Base-by-base conservation (phyloP, 2,797 vertebrate genomes). In the Enteromius argenteus region DNA sequence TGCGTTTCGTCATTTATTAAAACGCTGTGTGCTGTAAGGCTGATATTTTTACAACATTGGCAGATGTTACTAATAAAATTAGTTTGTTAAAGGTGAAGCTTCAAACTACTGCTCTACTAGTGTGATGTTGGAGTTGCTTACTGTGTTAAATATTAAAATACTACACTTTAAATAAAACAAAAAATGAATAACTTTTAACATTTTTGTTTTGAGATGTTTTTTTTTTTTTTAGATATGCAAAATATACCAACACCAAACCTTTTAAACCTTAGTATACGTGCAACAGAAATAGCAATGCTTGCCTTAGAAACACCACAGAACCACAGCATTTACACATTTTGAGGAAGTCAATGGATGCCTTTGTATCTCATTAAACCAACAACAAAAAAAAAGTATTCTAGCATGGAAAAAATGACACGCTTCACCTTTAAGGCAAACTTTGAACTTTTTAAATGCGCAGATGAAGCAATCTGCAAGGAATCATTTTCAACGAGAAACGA, bases 1-100 rank as follows among this genome's bases (percentile, higher is more conserved):
- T 87, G 85, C 87, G 44, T 74, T 88, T 86, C 85, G 77, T 83
- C 35, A 19, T 82, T 91, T 90, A 90, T 51, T 56, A 81, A 14
- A 58, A 14, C 0, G 8, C 7, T 23, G 3, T 80, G 49, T 19
- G n/a, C 11, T 49, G 56, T 46, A 51, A 27, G 7, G 32, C 6
- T 14, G 15, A 30, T 39, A 56, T 32, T 32, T 53, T 8, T 74
- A 44, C 14, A 42, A 23, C 68, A 77, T 15, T 72, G 27, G 39
- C 35, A 51, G 42, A 21, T 51, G 27, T 74, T 68, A 64, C 46
- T 56, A 49, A 4, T 58, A 64, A 53, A 71, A 56, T 73, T 17
- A 53, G 69, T 8, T 19, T 35, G 6, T n/a, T 46, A 46, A 46
- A 66, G 17, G 23, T 32, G 19, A 49, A 66, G 17, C 6, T 2